Evolutionary conservation across 2,797 vertebrate genomes (phyloP).

Genomic region (Notamacropus eugenii): DNA sequence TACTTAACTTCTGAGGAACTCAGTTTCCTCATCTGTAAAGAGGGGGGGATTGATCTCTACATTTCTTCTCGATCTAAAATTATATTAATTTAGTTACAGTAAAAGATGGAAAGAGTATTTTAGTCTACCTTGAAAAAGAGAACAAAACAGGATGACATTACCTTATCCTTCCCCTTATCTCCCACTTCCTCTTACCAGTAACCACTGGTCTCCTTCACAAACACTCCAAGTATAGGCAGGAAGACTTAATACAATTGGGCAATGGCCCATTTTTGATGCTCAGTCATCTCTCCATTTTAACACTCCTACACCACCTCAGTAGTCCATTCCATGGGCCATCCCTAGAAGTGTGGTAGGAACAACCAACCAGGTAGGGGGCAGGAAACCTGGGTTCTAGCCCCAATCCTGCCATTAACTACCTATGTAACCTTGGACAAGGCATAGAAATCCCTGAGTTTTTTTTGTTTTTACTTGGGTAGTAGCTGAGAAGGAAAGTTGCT

Average conservation of each 20-base stretch:
- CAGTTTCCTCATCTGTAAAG: slow-evolving; percentile 33
- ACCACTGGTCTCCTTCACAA: not conserved
- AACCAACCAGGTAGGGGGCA: not conserved
- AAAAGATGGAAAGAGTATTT: not conserved
- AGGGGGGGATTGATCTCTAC: not conserved
- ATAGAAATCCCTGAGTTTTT: not conserved
- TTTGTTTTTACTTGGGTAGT: not conserved
- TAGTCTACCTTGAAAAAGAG: not conserved
- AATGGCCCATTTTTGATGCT: not conserved
- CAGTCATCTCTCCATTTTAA: not conserved
- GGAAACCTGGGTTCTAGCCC: not conserved
- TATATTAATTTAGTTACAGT: not conserved
- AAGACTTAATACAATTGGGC: not conserved
- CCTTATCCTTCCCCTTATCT: not conserved
- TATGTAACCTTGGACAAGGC: not conserved
- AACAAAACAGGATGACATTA: not conserved
- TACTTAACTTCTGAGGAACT: slow-evolving; percentile 30
- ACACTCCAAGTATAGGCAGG: not conserved
- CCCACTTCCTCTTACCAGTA: not conserved
- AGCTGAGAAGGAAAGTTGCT: not conserved
- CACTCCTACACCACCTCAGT: not conserved
- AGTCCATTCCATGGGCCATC: not conserved
- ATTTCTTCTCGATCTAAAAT: not conserved
- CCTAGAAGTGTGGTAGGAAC: not conserved
- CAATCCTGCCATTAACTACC: not conserved